Evolutionary conservation across 2,113 vertebrate genomes (phyloP), one percentile per base, ranked within the genome.

Genomic region (Terrapene triunguis): DNA sequence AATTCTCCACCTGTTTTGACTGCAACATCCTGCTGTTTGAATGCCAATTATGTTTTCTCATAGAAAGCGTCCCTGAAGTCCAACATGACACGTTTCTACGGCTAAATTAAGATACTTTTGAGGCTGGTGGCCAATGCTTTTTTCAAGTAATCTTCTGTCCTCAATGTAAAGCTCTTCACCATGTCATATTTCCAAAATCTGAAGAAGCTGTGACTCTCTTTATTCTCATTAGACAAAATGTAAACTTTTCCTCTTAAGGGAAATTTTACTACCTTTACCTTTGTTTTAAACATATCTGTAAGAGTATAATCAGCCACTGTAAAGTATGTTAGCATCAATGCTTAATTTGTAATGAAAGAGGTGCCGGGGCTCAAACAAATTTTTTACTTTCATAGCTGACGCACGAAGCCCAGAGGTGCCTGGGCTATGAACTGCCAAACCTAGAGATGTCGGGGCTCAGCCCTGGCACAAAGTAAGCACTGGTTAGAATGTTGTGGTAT

Each of bases 11-110:
- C 90, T 87, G 55, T 38, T 92, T 3, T 74, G 80, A 92, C 91
- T 54, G 83, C 91, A 95, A 85, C 32, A 90, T 88, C 87, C 92
- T 93, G 87, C 92, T 92, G 88, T 53, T 78, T 69, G 1, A 96
- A 82, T 59, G 93, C 94, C 96, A 95, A 50, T 89, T 91, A 90
- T 11, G 53, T 25, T 50, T 9, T 55, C 94, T 96, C 42, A 8
- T 32, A 50, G 10, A 47, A 87, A 91, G 51, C 5, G 88, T n/a
- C 89, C 84, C 76, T 21, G 10, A 94, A 95, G 85, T 62, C 93
- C 88, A 81, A 95, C 84, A 89, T 22, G 48, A 95, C 92, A 93
- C 76, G 78, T 83, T 89, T 72, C 94, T 88, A 53, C 88, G 96
- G 87, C 7, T 89, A 93, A 89, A 93, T 92, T 85, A 86, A 89